Conservation (phyloP, 1,140 invertebrate genomes). For the Nomia melanderi region DNA sequence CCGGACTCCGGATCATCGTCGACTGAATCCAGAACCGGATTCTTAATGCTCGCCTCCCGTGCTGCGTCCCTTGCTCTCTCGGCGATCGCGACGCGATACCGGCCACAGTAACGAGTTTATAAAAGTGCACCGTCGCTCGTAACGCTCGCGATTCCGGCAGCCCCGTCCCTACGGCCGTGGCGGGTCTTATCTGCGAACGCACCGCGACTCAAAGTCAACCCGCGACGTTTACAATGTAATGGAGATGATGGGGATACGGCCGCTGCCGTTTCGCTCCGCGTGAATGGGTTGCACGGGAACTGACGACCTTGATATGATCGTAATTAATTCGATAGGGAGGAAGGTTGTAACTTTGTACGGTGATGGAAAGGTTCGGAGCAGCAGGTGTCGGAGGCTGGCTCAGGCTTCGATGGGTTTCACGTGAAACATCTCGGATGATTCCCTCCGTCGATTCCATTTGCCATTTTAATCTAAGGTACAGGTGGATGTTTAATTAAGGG, state of each 20-base stretch:
- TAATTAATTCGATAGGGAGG: not conserved
- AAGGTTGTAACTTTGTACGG: not conserved
- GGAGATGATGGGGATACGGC: no score
- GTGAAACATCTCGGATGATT: no score
- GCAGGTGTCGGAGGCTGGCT: no score
- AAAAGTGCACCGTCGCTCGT: slow-evolving; percentile 48
- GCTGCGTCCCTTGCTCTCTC: slow-evolving; percentile 19
- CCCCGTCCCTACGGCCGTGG: not conserved
- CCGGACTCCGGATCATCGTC: slow-evolving; percentile 19
- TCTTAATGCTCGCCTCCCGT: slow-evolving; percentile 37
- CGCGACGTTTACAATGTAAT: not conserved
- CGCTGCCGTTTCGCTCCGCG: not conserved
- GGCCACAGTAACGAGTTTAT: slow-evolving; percentile 45
- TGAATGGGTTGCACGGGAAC: not conserved
- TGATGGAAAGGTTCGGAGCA: not conserved
- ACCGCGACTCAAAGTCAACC: not conserved
- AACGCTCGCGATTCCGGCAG: slow-evolving; percentile 24
- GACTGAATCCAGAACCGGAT: slow-evolving; percentile 50
- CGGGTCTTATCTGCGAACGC: not conserved
- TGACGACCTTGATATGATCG: not conserved
- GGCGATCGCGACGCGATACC: slow-evolving; percentile 48
- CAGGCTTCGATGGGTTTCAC: no score
- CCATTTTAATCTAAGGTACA: no score
- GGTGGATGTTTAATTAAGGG: no score
- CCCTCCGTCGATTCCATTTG: no score